phyloP scores from a whole-genome alignment of 2,888 invertebrate genomes.

The Watsonalla binaria region DNA sequence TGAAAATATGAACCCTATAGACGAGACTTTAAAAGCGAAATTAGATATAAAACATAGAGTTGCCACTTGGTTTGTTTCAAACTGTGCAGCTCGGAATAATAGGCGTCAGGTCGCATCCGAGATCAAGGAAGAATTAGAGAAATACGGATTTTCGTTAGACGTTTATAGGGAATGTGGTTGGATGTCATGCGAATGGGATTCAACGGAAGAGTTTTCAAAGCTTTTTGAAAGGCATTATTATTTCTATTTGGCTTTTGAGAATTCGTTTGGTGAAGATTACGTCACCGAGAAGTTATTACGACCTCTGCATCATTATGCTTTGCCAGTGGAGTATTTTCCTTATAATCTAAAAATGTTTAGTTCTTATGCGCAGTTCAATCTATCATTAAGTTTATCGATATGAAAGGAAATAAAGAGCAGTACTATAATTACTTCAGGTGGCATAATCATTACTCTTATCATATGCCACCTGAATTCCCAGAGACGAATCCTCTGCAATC shows the following conservation, averaged over 20 bases:
- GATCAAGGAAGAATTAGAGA: constrained; percentile 21
- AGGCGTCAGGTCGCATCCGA: constrained; percentile 21
- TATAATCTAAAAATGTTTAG: too few species aligned
- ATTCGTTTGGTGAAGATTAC: constrained; percentile 43
- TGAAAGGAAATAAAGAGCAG: constrained; percentile 20
- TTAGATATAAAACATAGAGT: constrained; percentile 31
- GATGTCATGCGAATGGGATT: constrained; percentile 22
- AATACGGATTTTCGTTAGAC: constrained; percentile 33
- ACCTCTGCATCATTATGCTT: constrained; percentile 70
- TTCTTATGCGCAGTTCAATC: constrained; percentile 2
- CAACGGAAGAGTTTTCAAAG: constrained; percentile 22
- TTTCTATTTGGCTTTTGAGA: constrained; percentile 52
- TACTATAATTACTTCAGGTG: constrained; percentile 35
- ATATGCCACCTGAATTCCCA: constrained; percentile 9
- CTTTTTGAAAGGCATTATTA: constrained; percentile 36
- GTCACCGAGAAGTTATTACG: constrained; percentile 46
- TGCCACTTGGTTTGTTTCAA: constrained; percentile 43
- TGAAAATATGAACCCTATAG: constrained; percentile 35
- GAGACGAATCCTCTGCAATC: constrained; percentile 21
- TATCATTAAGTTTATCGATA: too few species aligned
- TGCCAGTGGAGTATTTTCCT: constrained; percentile 66
- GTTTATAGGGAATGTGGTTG: constrained; percentile 42
- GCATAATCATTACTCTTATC: constrained; percentile 36
- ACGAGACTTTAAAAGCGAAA: constrained; percentile 21
- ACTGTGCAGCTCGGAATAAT: constrained; percentile 29